Evolutionary conservation across 23 tunicate species (phyloP), one percentile per base, ranked within the genome.

Genomic region (Phallusia fumigata): DNA sequence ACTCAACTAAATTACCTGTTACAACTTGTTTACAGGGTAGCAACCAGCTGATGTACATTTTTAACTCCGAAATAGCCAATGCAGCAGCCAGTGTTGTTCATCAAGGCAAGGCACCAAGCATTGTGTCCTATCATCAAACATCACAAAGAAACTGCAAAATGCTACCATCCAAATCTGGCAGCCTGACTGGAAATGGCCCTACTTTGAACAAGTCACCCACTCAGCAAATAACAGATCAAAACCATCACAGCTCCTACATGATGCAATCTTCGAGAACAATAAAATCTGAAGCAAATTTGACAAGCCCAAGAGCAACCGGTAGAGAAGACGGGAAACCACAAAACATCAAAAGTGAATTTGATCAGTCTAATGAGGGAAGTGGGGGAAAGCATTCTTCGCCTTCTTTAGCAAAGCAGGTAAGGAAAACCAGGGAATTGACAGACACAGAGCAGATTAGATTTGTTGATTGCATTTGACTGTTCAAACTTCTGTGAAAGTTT

Each of bases 21-120:
- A 10, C 47, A 40, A 40, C 10, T 40, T 40, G 47, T 40, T 40
- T 40, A 1, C 16, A 58, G 69, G 69, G 15, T 21, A 79, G 30
- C 81, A 80, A 76, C 52, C 86, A 88, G 50, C 80, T 83, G 35
- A 64, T 83, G 36, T 92, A 84, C 88, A 84, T 92, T 26, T 92
- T 92, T 83, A 92, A 87, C 86, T 78, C 91, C 0, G 91, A 92
- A 35, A 65, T 76, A 24, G 97, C 91, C 72, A 92, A 92, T 75
- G 51, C 36, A 31, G 97, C 97, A 32, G 88, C 97, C 24, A 74
- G 28, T 47, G 74, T 76, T 76, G 91, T 92, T 15, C 47, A 16
- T 21, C 76, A 77, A 15, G 53, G 80, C 12, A 76, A 75, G 22
- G 79, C 44, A 6, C 83, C 88, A 1, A 77, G 81, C 82, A 92